Conservation (phyloP, 2,888 invertebrate genomes). For the Macroteleia sp. region DNA sequence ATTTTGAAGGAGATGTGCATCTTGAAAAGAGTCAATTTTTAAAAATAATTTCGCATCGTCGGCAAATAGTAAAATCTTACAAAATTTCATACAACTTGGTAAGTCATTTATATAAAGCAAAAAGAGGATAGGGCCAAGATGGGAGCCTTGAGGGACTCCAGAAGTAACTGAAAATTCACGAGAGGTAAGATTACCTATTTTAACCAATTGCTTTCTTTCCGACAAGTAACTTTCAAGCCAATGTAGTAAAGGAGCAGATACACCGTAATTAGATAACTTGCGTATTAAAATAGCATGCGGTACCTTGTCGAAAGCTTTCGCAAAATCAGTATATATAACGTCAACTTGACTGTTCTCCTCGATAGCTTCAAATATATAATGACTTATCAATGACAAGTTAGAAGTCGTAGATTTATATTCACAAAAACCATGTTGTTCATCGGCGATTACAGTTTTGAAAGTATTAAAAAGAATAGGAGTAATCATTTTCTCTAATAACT, state of each 20-base stretch:
- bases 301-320: slow-evolving; percentile 68
- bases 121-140: slow-evolving; percentile 31
- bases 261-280: slow-evolving; percentile 42
- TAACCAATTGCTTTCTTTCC: slow-evolving; percentile 17
- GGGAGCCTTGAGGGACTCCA: slow-evolving; percentile 37
- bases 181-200: not conserved
- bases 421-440: slow-evolving; percentile 22
- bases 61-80: slow-evolving; percentile 3
- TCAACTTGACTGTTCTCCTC: slow-evolving; percentile 49
- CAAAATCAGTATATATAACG: slow-evolving; percentile 60
- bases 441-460: not conserved
- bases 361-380: slow-evolving; percentile 48
- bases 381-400: too few relatives aligned
- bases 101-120: slow-evolving; percentile 13
- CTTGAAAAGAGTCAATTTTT: not conserved
- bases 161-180: not conserved
- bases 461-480: not conserved
- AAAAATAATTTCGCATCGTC: slow-evolving; percentile 2
- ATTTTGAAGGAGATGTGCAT: not conserved
- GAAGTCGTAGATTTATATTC: slow-evolving; percentile 9
- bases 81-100: not conserved
- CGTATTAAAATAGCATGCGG: slow-evolving; percentile 48
- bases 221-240: slow-evolving; percentile 48
- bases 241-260: slow-evolving; percentile 30
- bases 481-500: not conserved